These are phyloP conservation scores for Girardia tigrina DNA, from an alignment of 2,888 invertebrate species.

Conservation along the genomic window DNA sequence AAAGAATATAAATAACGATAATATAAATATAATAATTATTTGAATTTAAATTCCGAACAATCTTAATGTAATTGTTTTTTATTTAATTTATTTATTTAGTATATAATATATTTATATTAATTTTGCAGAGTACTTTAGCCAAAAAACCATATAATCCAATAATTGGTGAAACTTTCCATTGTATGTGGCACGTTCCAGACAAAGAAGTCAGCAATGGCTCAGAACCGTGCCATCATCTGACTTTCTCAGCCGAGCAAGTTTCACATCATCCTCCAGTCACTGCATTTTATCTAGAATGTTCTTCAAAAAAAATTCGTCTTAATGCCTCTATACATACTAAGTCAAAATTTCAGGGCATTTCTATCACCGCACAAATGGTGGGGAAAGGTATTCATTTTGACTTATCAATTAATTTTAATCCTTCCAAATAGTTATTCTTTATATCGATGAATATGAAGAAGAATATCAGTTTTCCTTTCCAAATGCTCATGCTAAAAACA, in stretches of 20 bases:
- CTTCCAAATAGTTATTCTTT: neutral
- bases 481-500: slow-evolving; percentile 53
- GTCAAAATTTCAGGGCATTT: slow-evolving; percentile 54
- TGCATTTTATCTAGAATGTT: slow-evolving; percentile 53
- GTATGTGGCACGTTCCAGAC: slow-evolving; percentile 51
- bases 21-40: no score
- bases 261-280: slow-evolving; percentile 54
- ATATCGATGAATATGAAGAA: slow-evolving; percentile 41
- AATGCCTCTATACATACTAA: slow-evolving; percentile 53
- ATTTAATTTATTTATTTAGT: no score
- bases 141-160: slow-evolving; percentile 53
- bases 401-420: neutral
- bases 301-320: slow-evolving; percentile 50
- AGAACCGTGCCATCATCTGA: slow-evolving; percentile 39
- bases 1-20: no score
- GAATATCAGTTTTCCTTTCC: slow-evolving; percentile 52
- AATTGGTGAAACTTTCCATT: slow-evolving; percentile 54
- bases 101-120: no score
- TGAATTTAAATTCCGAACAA: no score
- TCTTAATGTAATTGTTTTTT: no score
- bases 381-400: slow-evolving; percentile 44
- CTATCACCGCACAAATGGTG: slow-evolving; percentile 52
- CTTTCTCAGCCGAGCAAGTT: slow-evolving; percentile 52
- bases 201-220: neutral
- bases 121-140: slow-evolving; percentile 44